These are phyloP conservation scores for Scaptomyza polygonia DNA, from an alignment of 2,888 invertebrate genomes.

Conservation along the genomic window DNA sequence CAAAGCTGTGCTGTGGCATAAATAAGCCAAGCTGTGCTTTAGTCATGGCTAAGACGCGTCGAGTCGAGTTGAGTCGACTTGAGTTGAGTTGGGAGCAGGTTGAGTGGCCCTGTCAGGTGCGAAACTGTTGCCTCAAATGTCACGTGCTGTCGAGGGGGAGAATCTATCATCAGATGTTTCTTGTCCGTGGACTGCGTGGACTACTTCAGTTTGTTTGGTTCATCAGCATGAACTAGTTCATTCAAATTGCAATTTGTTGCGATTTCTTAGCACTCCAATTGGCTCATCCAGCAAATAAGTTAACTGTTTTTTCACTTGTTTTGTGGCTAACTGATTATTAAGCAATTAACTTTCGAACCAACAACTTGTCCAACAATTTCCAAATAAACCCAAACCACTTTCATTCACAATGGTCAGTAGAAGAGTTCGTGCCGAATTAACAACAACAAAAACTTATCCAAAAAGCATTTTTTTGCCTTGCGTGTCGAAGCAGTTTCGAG, in stretches of 20 bases:
- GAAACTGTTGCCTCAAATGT: constrained; percentile 39
- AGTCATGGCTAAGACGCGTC: constrained; percentile 28
- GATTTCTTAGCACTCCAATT: constrained; percentile 27
- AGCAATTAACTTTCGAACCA: constrained; percentile 42
- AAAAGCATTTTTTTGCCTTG: constrained; percentile 9
- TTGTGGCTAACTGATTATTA: constrained; percentile 36
- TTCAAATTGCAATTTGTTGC: constrained; percentile 46
- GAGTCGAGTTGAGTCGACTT: constrained; percentile 21
- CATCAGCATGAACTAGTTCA: constrained; percentile 54
- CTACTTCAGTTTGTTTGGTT: constrained; percentile 19
- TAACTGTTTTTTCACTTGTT: neutral
- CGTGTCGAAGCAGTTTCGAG: constrained; percentile 18
- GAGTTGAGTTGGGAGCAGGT: constrained; percentile 18
- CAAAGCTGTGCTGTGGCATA: constrained; percentile 51
- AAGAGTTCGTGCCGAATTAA: neutral
- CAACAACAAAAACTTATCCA: constrained; percentile 25
- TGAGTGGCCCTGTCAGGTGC: constrained; percentile 45
- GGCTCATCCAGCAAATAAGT: constrained; percentile 7
- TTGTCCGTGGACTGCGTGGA: constrained; percentile 8
- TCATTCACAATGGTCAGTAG: neutral
- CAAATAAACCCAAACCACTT: constrained; percentile 10
- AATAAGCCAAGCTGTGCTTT: constrained; percentile 30
- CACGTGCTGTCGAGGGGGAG: constrained; percentile 37
- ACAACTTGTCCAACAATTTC: constrained; percentile 28
- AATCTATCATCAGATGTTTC: constrained; percentile 23